Conservation (phyloP, 2,113 vertebrate genomes). For the Todiramphus chloris region DNA sequence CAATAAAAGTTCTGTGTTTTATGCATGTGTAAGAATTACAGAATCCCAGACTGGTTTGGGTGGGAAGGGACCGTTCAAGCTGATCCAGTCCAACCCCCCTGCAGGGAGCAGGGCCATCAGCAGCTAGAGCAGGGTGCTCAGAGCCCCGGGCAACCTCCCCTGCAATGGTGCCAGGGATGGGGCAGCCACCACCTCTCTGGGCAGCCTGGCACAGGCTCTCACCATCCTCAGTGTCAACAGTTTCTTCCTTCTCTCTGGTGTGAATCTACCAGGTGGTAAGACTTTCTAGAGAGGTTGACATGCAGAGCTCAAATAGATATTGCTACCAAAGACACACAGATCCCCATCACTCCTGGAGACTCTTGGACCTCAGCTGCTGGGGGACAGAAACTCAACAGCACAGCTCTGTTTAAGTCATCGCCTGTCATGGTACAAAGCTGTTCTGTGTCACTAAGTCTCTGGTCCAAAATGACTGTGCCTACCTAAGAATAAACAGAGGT, state of each 20-base stretch:
- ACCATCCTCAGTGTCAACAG: neutral
- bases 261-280: neutral
- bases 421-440: neutral
- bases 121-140: neutral
- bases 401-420: neutral
- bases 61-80: neutral
- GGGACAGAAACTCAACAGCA: neutral
- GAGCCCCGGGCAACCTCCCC: neutral
- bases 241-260: neutral
- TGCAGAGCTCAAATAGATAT: fast-evolving
- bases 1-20: neutral
- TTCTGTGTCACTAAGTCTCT: neutral
- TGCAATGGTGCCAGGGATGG: neutral
- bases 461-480: neutral
- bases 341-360: neutral
- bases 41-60: neutral
- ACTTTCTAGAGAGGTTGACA: neutral
- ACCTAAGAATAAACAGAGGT: neutral
- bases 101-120: neutral
- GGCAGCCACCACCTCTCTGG: neutral
- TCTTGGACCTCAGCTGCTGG: neutral
- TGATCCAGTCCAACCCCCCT: neutral
- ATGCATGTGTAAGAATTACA: fast-evolving
- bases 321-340: fast-evolving
- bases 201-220: neutral